Base-by-base conservation (phyloP, 2,113 vertebrate species). In the Grus americana region DNA sequence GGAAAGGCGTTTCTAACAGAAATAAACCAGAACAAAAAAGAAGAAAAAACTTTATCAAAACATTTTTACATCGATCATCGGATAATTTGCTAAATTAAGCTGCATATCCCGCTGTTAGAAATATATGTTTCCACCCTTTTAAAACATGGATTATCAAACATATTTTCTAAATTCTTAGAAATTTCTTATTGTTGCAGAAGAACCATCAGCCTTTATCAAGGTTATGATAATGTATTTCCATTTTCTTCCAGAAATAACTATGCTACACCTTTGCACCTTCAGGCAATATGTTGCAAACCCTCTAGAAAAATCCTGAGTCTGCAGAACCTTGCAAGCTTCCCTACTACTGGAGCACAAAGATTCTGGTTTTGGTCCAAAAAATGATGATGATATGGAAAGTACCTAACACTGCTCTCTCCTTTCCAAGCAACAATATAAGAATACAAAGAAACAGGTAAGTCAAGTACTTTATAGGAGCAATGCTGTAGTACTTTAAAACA, bases 231-330 rank as follows among this genome's bases (percentile, higher is more conserved):
- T 0, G 0, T 40, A 86, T 68, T 91, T 76, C 42, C n/a, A 72
- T 90, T 85, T 92, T 93, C 91, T 92, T 91, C 71, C 74, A 70
- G 40, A 93, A 93, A 80, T 80, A 90, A 88, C 74, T 79, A 80
- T 9, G 36, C 26, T 88, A 65, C 26, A 93, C 58, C 67, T 92
- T 86, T 88, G 63, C 46, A 93, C 67, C 84, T 95, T 80, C 84
- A 91, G 91, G 78, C 81, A 91, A 90, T 87, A 23, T 91, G 55
- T 9, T 94, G 63, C 94, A 95, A 92, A 96, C 81, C 59, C 78
- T 91, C 87, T 47, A 91, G 62, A 97, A 96, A 96, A 94, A 79
- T 42, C 84, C 86, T 88, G 84, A 96, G 66, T 93, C 55, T 88
- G 93, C 81, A 95, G 59, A 92, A 88, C 34, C 50, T 47, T 1